These are phyloP conservation scores for Petaurus breviceps DNA, from an alignment of 2,113 vertebrate genomes.

Conservation along the genomic window DNA sequence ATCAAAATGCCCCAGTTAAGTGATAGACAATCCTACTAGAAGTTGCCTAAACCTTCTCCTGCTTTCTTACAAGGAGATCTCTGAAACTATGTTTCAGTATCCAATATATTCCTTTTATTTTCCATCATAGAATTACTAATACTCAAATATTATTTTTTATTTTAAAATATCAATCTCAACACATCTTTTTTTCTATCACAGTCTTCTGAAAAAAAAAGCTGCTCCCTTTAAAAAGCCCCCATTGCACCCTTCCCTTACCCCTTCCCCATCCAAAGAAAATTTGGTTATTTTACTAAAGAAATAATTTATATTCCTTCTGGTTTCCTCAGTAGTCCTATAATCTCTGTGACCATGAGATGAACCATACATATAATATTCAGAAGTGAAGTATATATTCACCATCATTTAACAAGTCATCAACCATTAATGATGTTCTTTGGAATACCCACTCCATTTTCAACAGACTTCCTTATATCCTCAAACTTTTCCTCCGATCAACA, in stretches of 20 bases:
- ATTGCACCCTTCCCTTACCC: rapidly evolving
- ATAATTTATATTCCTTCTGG: not conserved
- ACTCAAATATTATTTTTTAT: not conserved
- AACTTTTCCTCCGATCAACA: not conserved
- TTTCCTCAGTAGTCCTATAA: not conserved
- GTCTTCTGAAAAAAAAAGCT: not conserved
- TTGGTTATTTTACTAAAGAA: not conserved
- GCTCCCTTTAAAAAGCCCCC: not conserved
- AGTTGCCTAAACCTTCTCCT: not conserved
- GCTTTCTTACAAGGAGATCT: not conserved
- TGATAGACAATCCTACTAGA: not conserved
- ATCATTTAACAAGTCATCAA: not conserved
- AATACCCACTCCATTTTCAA: not conserved
- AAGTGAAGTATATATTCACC: not conserved
- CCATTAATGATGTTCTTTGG: not conserved
- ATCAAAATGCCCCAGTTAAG: not conserved
- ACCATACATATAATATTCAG: not conserved
- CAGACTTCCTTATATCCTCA: not conserved
- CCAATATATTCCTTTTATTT: not conserved
- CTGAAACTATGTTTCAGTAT: not conserved
- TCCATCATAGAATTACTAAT: not conserved
- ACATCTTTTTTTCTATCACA: not conserved
- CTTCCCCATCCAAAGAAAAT: not conserved
- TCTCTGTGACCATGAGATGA: not conserved
- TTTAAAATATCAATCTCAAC: not conserved